Base-by-base conservation (phyloP, 2,888 invertebrate species). In the Melanostoma scalare region DNA sequence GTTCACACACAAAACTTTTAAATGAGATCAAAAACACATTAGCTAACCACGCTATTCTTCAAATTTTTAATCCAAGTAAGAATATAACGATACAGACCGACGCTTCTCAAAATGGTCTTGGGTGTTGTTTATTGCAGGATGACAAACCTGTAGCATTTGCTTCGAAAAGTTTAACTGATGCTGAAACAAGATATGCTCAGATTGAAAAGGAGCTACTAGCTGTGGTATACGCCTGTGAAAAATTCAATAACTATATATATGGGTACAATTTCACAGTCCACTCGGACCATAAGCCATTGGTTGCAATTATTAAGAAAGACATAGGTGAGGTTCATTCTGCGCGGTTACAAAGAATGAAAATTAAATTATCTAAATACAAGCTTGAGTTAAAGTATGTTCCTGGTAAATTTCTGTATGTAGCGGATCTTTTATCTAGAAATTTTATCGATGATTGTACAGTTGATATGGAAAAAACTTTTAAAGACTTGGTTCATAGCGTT, bases 281-380 rank as follows among this genome's bases (percentile, higher is more conserved):
- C 6, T 48, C 52, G n/a, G 50, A 58, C 30, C 69, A 77, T 48
- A 77, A 71, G 56, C 71, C 71, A 2, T 52, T 71, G 40, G 40
- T 65, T 6, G 40, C 56, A 35, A 65, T 78, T 48, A 2, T 78
- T 38, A 36, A 42, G 38, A 79, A 72, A 55, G 79, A 79, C 65
- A 46, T 73, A 20, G 50, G 60, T 46, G 53, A 79, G 46, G 44
- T 79, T 46, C 67, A 46, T 38, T 73, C 67, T n/a, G 5, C 53
- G 6, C 67, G 74, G n/a, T 52, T 74, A 36, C 61, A 67, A 42
- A 8, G 68, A 5, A 68, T 79, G 65, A 73, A 68, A 63, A n/a
- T 74, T 3, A 74, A 74, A 63, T 50, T 80, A 10, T 67, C 67
- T 40, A 74, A 63, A 36, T 79, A 69, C 46, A 48, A 65, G 20